phyloP scores from a whole-genome alignment of 2,888 invertebrate species.

The Pandemis heparana region DNA sequence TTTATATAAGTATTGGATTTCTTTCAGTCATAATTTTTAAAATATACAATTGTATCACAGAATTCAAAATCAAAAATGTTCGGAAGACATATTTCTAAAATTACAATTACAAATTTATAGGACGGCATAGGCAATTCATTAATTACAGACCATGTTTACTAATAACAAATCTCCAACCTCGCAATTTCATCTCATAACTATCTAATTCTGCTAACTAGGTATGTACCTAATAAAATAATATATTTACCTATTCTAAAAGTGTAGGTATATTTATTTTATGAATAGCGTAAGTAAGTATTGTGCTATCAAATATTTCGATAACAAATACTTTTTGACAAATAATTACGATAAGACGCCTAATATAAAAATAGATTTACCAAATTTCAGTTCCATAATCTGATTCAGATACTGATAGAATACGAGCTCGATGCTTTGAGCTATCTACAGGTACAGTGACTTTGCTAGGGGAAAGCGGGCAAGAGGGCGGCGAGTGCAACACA shows the following conservation, averaged over 20 bases:
- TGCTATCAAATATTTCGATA: conserved; percentile 13
- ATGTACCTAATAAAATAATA: too few relatives aligned
- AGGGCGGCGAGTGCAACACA: conserved; percentile 75
- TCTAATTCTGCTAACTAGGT: conserved; percentile 5
- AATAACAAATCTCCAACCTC: neutral
- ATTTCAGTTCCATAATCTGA: conserved; percentile 90
- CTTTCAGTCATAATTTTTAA: conserved; percentile 23
- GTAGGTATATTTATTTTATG: conserved; percentile 11
- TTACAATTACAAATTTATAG: conserved; percentile 59
- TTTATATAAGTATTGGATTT: conserved; percentile 2
- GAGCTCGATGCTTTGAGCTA: conserved; percentile 86
- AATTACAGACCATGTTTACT: neutral
- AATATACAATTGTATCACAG: conserved; percentile 62
- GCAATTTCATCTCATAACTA: conserved; percentile 2
- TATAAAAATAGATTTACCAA: conserved; percentile 82
- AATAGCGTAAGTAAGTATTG: neutral
- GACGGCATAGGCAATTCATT: conserved; percentile 51
- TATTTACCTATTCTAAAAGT: conserved; percentile 24
- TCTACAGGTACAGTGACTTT: conserved; percentile 88
- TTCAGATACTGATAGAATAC: conserved; percentile 87
- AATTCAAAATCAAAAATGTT: conserved; percentile 56
- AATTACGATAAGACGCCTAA: neutral
- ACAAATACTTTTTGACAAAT: neutral
- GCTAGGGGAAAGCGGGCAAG: conserved; percentile 80
- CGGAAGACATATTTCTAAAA: conserved; percentile 67